Percentiles rank a stretch among this genome's conserved stretches.
phyloP scores from a whole-genome alignment of 2,113 vertebrate genomes.

The Lepidothrix coronata region DNA sequence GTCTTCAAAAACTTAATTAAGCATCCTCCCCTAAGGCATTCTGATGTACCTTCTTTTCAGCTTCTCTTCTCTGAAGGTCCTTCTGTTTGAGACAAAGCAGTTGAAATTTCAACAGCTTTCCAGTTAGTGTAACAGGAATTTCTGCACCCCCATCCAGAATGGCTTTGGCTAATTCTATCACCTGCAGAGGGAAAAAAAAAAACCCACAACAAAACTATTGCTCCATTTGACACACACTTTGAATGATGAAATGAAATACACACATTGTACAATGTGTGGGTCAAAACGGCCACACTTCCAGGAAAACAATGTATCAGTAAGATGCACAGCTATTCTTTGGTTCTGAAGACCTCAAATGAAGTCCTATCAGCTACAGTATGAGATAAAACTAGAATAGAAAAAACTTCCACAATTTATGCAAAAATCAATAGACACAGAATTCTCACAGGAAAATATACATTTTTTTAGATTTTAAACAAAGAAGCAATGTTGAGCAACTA shows the following conservation, averaged over 20 bases:
- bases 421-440: neutral
- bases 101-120: slow-evolving; percentile 90
- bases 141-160: slow-evolving; percentile 79
- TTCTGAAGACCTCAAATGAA: neutral
- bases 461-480: slow-evolving; percentile 8
- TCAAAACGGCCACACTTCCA: neutral
- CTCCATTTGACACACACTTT: neutral
- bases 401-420: neutral
- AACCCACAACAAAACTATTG: neutral
- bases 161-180: slow-evolving; percentile 77
- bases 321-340: neutral
- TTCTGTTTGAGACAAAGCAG: slow-evolving; percentile 82
- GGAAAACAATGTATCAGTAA: neutral
- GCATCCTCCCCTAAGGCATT: neutral
- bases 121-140: slow-evolving; percentile 81
- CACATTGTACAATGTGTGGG: neutral
- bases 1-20: neutral
- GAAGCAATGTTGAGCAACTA: neutral
- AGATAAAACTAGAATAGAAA: neutral
- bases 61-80: slow-evolving; percentile 76
- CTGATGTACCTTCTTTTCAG: slow-evolving; percentile 73
- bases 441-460: neutral
- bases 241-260: neutral
- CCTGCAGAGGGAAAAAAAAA: slow-evolving; percentile 68
- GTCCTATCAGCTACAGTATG: neutral